phyloP scores from a whole-genome alignment of 2,113 vertebrate species.

The Aptenodytes forsteri region DNA sequence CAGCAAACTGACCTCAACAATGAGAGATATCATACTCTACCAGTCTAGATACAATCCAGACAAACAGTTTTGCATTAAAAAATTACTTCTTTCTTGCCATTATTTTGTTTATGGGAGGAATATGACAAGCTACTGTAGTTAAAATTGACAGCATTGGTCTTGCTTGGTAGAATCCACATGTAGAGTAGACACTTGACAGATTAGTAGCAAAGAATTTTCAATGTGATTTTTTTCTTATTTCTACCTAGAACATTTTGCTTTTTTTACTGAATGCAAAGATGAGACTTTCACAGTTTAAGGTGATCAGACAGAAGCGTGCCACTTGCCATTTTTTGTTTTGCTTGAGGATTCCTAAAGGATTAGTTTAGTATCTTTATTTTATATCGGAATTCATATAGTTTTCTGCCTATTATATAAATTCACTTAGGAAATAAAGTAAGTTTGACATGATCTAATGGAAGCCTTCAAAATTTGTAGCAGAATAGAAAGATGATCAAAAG shows the following conservation, averaged over 20 bases:
- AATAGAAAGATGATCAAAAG: conserved; percentile 31
- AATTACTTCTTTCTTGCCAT: background rate
- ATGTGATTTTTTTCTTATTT: background rate
- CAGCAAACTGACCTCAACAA: background rate
- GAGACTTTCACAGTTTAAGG: background rate
- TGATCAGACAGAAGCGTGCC: background rate
- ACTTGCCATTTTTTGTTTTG: background rate
- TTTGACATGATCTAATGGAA: conserved; percentile 60
- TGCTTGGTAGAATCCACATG: background rate
- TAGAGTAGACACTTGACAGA: background rate
- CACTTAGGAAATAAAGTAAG: conserved; percentile 28
- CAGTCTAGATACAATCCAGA: background rate
- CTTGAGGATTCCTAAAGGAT: background rate
- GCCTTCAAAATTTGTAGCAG: conserved; percentile 20
- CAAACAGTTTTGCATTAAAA: background rate
- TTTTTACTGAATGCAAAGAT: background rate
- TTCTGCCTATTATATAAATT: conserved; percentile 19
- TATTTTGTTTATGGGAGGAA: background rate
- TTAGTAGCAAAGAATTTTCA: background rate
- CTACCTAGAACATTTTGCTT: background rate
- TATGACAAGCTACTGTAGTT: background rate
- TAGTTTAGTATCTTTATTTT: conserved; percentile 13
- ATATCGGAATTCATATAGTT: background rate
- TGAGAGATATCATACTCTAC: background rate
- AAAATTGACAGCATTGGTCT: background rate